Evolutionary conservation across 2,888 invertebrate species (phyloP).

Genomic region (Eumacrocentrus americanus): DNA sequence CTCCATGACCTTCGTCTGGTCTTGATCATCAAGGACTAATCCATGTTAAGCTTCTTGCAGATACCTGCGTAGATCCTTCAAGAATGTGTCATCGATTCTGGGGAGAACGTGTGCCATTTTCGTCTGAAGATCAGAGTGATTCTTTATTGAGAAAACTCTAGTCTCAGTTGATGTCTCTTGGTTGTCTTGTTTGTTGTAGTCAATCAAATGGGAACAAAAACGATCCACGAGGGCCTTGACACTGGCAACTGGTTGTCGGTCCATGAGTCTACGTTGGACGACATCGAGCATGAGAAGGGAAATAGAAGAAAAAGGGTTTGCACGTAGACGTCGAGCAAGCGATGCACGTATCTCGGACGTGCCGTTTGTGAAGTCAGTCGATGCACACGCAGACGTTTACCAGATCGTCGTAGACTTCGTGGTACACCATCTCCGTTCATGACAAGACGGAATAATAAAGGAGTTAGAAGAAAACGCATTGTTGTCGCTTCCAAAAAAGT

Average conservation of each 20-base stretch:
- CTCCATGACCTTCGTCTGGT: background rate
- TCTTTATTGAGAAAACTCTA: too few relatives aligned
- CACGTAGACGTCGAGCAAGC: conserved; percentile 21
- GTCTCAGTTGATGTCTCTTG: background rate
- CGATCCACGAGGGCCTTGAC: conserved; percentile 31
- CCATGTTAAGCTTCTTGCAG: too few relatives aligned
- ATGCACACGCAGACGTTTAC: background rate
- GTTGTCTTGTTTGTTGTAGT: background rate
- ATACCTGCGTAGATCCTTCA: too few relatives aligned
- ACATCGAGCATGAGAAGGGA: background rate
- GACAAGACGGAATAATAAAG: background rate
- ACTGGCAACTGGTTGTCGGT: conserved; percentile 29
- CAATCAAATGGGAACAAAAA: conserved; percentile 7
- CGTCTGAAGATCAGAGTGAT: too few relatives aligned
- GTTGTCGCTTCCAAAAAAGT: background rate
- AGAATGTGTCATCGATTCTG: too few relatives aligned
- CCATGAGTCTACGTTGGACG: background rate
- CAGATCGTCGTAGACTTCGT: conserved; percentile 2
- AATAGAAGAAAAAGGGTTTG: background rate
- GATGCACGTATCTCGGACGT: conserved; percentile 35
- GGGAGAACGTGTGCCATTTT: too few relatives aligned
- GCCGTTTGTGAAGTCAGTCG: conserved; percentile 24
- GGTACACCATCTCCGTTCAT: background rate
- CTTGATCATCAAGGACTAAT: background rate
- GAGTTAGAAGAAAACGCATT: background rate